phyloP scores from a whole-genome alignment of 2,797 vertebrate genomes.

The Hippoglossus hippoglossus region DNA sequence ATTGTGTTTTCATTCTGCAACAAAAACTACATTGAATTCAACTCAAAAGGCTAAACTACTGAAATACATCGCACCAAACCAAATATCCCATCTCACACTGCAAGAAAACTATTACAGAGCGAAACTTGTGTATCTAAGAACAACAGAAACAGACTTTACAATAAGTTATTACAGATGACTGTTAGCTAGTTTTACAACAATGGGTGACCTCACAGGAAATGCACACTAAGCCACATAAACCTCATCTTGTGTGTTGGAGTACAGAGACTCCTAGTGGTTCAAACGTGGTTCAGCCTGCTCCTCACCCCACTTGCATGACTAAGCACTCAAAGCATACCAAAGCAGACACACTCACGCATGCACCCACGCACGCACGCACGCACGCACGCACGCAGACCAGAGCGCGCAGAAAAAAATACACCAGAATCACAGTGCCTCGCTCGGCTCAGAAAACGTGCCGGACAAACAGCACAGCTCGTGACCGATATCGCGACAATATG shows the following conservation, averaged over 20 bases:
- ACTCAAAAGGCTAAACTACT: too few species aligned
- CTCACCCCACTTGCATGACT: conserved; percentile 57
- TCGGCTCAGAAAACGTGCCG: conserved; percentile 30
- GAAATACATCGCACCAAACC: too few species aligned
- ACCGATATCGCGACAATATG: background rate
- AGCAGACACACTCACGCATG: conserved; percentile 34
- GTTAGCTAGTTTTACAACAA: too few species aligned
- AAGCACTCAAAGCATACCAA: conserved; percentile 54
- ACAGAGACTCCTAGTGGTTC: conserved; percentile 65
- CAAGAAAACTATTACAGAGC: too few species aligned
- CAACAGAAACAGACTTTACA: background rate
- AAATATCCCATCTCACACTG: too few species aligned
- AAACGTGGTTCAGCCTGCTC: conserved; percentile 11
- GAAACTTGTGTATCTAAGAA: background rate
- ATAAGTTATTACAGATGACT: too few species aligned
- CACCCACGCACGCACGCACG: conserved; percentile 24
- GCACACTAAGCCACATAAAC: background rate
- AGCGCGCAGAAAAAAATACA: conserved; percentile 7
- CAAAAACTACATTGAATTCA: too few species aligned
- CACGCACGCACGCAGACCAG: conserved; percentile 28
- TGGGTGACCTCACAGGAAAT: background rate
- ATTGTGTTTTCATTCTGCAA: too few species aligned
- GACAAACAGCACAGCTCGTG: conserved; percentile 22
- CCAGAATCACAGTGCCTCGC: conserved; percentile 25
- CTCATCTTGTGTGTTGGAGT: conserved; percentile 34